Conservation (phyloP, 2,888 invertebrate genomes). For the Parelbella ahira region DNA sequence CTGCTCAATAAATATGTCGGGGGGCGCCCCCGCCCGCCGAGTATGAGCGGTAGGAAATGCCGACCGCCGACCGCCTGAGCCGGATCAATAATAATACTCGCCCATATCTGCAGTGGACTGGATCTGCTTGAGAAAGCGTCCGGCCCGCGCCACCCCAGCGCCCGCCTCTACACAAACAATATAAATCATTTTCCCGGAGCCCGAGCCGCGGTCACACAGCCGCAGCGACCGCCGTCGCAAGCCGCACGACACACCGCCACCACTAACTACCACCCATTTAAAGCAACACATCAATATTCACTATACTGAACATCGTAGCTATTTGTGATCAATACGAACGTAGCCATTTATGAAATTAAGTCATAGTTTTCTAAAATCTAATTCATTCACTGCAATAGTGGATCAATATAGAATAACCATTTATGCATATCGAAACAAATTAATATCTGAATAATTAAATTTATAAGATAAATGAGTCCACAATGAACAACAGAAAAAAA, state of each 20-base stretch:
- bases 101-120: slow-evolving; percentile 79
- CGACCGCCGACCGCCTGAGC: slow-evolving; percentile 64
- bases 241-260: slow-evolving; percentile 15
- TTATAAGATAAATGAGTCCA: too few relatives aligned
- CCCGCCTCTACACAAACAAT: slow-evolving; percentile 69
- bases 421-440: too few relatives aligned
- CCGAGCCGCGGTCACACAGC: slow-evolving; percentile 57
- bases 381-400: too few relatives aligned
- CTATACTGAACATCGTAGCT: not conserved
- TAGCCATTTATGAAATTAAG: too few relatives aligned
- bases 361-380: too few relatives aligned
- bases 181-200: slow-evolving; percentile 76
- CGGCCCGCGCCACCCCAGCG: slow-evolving; percentile 41
- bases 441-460: too few relatives aligned
- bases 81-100: slow-evolving; percentile 81
- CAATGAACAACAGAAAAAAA: too few relatives aligned
- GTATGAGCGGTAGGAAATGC: slow-evolving; percentile 75
- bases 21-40: slow-evolving; percentile 50
- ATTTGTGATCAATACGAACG: too few relatives aligned
- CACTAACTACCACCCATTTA: slow-evolving; percentile 13
- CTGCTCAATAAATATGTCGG: slow-evolving; percentile 71
- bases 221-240: slow-evolving; percentile 33
- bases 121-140: slow-evolving; percentile 74
- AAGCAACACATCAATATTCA: slow-evolving; percentile 2
- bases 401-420: too few relatives aligned